These are phyloP conservation scores for Paratilapia polleni DNA, from an alignment of 2,113 vertebrate genomes.

Conservation along the genomic window DNA sequence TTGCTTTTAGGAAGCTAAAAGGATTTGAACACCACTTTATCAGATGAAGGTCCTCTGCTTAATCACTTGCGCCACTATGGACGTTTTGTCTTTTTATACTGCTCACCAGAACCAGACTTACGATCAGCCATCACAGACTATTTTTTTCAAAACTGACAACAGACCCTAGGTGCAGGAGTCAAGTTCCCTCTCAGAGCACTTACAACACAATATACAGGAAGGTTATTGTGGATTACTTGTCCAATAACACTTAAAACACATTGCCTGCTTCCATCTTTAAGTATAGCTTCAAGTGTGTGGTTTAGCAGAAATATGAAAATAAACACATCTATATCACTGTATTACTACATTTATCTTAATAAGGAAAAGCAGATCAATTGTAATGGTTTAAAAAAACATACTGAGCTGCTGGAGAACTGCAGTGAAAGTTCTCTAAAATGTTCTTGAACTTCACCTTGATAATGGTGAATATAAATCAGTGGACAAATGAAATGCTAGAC, in stretches of 20 bases:
- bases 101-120: rapidly evolving
- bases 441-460: not conserved
- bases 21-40: too few relatives aligned
- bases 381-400: not conserved
- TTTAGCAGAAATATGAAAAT: not conserved
- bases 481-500: not conserved
- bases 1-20: not conserved
- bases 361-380: not conserved
- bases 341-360: not conserved
- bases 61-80: not conserved
- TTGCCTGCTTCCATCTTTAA: not conserved
- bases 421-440: not conserved
- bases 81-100: not conserved
- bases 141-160: not conserved
- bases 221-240: not conserved
- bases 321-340: not conserved
- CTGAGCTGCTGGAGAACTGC: not conserved
- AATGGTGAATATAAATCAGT: not conserved
- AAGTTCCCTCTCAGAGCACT: not conserved
- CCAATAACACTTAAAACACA: not conserved
- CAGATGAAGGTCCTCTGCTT: not conserved
- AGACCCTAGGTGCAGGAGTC: not conserved
- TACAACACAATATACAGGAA: rapidly evolving
- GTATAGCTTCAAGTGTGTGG: not conserved
- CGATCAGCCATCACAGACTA: not conserved